Evolutionary conservation across 2,113 vertebrate species (phyloP).

Genomic region (Calyptomena viridis): DNA sequence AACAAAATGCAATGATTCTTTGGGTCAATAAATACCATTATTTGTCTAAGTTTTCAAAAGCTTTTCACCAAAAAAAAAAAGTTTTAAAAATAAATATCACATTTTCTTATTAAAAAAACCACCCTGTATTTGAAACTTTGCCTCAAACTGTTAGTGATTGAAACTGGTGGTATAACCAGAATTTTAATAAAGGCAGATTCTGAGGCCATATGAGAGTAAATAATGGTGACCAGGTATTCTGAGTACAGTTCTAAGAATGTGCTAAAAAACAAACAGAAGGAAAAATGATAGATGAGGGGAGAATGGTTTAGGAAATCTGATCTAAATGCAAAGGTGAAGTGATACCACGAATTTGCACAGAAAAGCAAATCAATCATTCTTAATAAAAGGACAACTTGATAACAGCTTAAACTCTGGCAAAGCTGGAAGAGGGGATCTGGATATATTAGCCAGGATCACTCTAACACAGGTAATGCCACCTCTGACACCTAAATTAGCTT

Average conservation of each 20-base stretch:
- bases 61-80: background rate
- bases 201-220: background rate
- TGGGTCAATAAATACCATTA: background rate
- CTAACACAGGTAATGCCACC: background rate
- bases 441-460: background rate
- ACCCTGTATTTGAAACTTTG: background rate
- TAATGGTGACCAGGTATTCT: background rate
- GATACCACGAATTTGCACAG: background rate
- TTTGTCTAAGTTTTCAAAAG: background rate
- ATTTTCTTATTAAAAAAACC: background rate
- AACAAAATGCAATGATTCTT: background rate
- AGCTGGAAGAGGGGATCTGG: background rate
- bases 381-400: background rate
- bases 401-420: background rate
- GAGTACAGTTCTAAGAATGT: background rate
- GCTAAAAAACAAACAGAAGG: background rate
- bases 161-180: background rate
- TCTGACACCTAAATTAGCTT: background rate
- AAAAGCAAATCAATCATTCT: background rate
- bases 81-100: background rate
- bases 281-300: background rate
- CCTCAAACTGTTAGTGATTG: accelerated
- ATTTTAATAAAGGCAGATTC: background rate
- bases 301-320: background rate
- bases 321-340: background rate